Base-by-base conservation (phyloP, 2,113 vertebrate genomes). In the Sardina pilchardus region DNA sequence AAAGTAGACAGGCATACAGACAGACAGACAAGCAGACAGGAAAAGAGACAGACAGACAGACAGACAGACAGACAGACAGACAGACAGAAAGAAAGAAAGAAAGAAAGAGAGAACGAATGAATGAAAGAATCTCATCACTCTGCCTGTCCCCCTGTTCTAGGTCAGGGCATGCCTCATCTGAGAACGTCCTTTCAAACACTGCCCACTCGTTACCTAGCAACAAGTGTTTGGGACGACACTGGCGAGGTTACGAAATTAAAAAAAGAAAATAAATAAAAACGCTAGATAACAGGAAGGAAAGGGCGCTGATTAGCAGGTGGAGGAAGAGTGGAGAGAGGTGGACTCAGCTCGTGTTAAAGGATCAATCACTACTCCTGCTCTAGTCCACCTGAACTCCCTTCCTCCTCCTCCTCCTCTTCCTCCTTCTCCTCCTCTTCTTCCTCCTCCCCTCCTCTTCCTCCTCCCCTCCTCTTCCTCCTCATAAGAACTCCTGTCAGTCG, bases 191-290 rank as follows among this genome's bases (percentile, higher is more conserved):
- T 88, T 88, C 53, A 85, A 86, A 85, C 82, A 12, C 81, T 67
- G 59, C 82, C 50, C 90, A 87, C 84, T 82, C 1, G 93, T 94
- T 93, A 90, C 93, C 90, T 92, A 93, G 94, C 92, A 93, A 94
- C 94, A 92, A 88, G 90, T 92, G 88, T 81, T 86, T 85, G 86
- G 90, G 87, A 84, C 87, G 90, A 92, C 82, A 90, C 84, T 81
- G 84, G 83, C 84, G 85, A 50, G 90, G 84, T 30, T 85, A 48
- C 50, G 59, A 85, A 86, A 88, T 88, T 0, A 24, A 56, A 24
- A 5, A 21, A 5, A 21, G 5, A 24, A 24, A 56, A 24, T 1
- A 21, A 5, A 21, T 3, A 21, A 59, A 59, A 59, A 24, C 4
- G 71, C 4, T 0, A 2, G 71, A 36, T 78, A 42, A 42, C 39